Evolutionary conservation across 2,113 vertebrate species (phyloP).

Genomic region (Gorsachius goisagi): DNA sequence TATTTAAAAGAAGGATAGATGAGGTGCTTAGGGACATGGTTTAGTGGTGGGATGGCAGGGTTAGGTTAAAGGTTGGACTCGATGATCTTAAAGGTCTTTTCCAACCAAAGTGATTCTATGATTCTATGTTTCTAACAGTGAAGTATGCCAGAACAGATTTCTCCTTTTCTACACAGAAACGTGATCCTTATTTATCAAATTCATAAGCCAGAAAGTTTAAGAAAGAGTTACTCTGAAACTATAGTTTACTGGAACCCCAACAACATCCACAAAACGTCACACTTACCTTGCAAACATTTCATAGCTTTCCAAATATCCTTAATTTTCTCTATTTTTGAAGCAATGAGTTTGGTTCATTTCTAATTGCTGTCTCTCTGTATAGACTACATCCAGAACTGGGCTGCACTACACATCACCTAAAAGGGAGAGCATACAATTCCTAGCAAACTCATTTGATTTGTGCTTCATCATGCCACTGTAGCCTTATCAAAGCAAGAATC

Average conservation of each 20-base stretch:
- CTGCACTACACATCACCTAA: not conserved
- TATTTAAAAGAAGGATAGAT: too few relatives aligned
- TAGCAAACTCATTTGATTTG: not conserved
- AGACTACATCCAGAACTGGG: not conserved
- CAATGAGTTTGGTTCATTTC: not conserved
- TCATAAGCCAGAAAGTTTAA: not conserved
- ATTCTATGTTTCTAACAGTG: not conserved
- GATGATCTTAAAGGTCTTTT: too few relatives aligned
- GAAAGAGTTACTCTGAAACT: not conserved
- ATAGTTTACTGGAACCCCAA: not conserved
- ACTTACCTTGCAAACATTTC: not conserved
- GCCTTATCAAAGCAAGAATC: not conserved
- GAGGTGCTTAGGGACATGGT: too few relatives aligned
- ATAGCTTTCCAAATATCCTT: not conserved
- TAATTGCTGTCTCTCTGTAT: not conserved
- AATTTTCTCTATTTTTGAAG: not conserved
- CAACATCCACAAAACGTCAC: not conserved
- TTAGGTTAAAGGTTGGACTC: too few relatives aligned
- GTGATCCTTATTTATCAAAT: not conserved
- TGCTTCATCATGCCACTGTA: not conserved
- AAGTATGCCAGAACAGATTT: not conserved
- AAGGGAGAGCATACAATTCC: not conserved
- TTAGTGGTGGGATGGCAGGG: too few relatives aligned
- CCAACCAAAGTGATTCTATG: too few relatives aligned
- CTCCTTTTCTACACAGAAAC: not conserved